A percentile compares a stretch with the other conserved stretches of the same genome.
Evolutionary conservation across 2,113 vertebrate species (phyloP).

Genomic region (Macrotis lagotis): DNA sequence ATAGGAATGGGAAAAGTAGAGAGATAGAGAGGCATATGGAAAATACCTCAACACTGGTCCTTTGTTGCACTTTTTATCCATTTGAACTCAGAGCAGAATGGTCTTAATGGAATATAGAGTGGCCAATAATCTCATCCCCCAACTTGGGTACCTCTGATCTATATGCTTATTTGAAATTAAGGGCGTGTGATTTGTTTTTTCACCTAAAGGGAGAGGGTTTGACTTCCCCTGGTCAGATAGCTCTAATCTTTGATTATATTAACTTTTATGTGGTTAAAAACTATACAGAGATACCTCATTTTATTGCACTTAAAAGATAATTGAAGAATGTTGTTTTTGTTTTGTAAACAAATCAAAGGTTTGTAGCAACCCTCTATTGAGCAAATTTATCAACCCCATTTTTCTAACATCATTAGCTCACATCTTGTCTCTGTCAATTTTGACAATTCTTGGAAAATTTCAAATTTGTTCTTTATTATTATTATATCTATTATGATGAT

Average conservation of each 20-base stretch:
- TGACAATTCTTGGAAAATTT: not conserved
- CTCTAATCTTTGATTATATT: not conserved
- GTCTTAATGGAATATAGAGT: not conserved
- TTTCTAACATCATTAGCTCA: not conserved
- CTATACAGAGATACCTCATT: not conserved
- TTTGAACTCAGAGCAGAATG: not conserved
- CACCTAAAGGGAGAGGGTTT: no score
- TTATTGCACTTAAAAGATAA: not conserved
- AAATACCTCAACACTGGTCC: no score
- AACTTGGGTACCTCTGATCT: not conserved
- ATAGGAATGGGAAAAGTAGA: no score
- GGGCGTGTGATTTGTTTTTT: not conserved
- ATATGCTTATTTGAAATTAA: not conserved
- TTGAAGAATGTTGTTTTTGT: no score
- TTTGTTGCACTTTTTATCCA: not conserved
- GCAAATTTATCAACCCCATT: not conserved
- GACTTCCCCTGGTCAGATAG: not conserved
- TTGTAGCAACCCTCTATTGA: not conserved
- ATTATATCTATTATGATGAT: no score
- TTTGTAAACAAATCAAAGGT: no score
- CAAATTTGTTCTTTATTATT: not conserved
- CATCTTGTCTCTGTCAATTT: not conserved
- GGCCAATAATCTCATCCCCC: not conserved
- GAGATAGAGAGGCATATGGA: no score
- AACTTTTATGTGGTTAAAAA: not conserved